Percentiles rank a stretch among this genome's conserved stretches.
phyloP scores from a whole-genome alignment of 2,113 vertebrate species.

The Triplophysa tibetana region DNA sequence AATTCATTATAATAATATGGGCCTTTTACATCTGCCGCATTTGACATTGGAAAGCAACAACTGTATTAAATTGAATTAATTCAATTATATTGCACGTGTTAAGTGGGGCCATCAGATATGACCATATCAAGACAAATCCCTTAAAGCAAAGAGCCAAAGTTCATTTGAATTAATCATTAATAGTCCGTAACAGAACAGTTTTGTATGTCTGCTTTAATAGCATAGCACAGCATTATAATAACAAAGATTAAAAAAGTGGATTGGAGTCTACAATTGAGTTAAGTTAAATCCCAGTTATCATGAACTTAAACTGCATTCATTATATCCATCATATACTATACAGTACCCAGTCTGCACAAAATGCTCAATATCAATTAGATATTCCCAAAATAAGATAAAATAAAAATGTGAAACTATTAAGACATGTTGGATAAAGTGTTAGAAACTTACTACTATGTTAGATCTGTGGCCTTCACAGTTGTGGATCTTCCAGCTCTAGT shows the following conservation, averaged over 20 bases:
- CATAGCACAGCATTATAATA: background rate
- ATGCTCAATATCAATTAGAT: background rate
- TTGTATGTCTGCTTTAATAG: background rate
- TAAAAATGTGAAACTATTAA: background rate
- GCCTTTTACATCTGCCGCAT: too few relatives aligned
- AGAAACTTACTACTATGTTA: constrained; percentile 28
- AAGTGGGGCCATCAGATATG: too few relatives aligned
- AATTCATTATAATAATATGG: too few relatives aligned
- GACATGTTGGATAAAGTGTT: background rate
- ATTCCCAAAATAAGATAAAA: background rate
- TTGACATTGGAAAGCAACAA: too few relatives aligned
- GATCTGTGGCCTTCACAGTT: constrained; percentile 27
- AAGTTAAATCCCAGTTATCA: background rate
- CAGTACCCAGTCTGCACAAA: background rate
- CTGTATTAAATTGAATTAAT: too few relatives aligned
- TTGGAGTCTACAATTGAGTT: background rate
- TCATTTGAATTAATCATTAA: constrained; percentile 53
- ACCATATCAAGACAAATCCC: background rate
- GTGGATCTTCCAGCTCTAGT: background rate
- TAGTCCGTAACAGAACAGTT: background rate
- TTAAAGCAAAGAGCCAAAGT: constrained; percentile 50
- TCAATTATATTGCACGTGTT: too few relatives aligned
- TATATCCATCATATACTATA: background rate
- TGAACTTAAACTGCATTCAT: background rate
- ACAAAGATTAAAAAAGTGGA: background rate